These are phyloP conservation scores for Zygothrica quintamaculata DNA, from an alignment of 2,888 invertebrate genomes.

Conservation along the genomic window DNA sequence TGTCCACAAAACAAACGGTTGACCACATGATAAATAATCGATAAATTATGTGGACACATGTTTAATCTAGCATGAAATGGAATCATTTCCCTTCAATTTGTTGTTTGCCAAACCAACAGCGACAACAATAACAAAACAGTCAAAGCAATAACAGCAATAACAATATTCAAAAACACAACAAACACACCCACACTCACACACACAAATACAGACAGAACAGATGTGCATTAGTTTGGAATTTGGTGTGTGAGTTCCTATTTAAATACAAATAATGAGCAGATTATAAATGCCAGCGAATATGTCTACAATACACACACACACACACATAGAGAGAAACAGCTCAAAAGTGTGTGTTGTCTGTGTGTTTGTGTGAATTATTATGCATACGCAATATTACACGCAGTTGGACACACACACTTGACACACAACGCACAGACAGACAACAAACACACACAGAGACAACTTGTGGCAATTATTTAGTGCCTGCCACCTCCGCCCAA, in stretches of 20 bases:
- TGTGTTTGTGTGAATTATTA: slow-evolving; percentile 41
- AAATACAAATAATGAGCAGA: slow-evolving; percentile 77
- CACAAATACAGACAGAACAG: slow-evolving; percentile 35
- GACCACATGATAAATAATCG: slow-evolving; percentile 83
- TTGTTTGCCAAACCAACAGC: slow-evolving; percentile 66
- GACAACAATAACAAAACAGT: slow-evolving; percentile 18
- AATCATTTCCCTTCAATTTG: slow-evolving; percentile 84
- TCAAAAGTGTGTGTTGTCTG: slow-evolving; percentile 28
- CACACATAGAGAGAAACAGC: no score
- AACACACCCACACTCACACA: slow-evolving; percentile 18
- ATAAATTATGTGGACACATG: slow-evolving; percentile 84
- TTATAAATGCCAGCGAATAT: slow-evolving; percentile 62
- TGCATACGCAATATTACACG: slow-evolving; percentile 57
- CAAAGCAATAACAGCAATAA: slow-evolving; percentile 14
- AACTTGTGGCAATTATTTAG: slow-evolving; percentile 54
- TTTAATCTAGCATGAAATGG: slow-evolving; percentile 84
- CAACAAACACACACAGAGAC: slow-evolving; percentile 20
- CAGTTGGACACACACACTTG: slow-evolving; percentile 21
- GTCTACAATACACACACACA: slow-evolving; percentile 24
- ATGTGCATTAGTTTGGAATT: slow-evolving; percentile 44
- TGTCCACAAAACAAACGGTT: slow-evolving; percentile 57
- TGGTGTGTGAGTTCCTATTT: slow-evolving; percentile 49
- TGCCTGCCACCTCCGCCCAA: no score
- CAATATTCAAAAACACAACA: slow-evolving; percentile 19
- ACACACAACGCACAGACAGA: slow-evolving; percentile 15